Evolutionary conservation across 2,113 vertebrate genomes (phyloP), one percentile per base, ranked within the genome.

Genomic region (Cyrtonyx montezumae): DNA sequence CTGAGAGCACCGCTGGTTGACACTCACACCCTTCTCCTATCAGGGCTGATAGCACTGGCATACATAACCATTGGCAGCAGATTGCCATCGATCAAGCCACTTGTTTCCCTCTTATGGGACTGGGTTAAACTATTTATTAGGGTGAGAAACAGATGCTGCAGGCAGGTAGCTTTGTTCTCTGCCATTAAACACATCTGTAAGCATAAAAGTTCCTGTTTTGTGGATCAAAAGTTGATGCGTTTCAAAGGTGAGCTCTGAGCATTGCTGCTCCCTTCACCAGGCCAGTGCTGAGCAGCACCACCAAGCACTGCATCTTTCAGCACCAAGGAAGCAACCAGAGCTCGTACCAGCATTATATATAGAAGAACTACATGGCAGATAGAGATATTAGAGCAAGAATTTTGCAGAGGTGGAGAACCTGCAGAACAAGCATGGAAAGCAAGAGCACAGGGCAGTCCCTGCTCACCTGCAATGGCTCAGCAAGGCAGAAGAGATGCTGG

Each of bases 51-150:
- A 34, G 26, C 11, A 4, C 1, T 10, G 14, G 23, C 15, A 53
- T 26, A 53, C 26, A 53, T 28, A 8, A 15, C 51, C 51, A 53
- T 53, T 17, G 26, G 51, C 49, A 9, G n/a, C 0, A 16, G 28
- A 2, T 9, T 5, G 1, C 23, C 18, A 6, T 1, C 2, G 19
- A 21, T 6, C 12, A 73, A 9, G 11, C 25, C 25, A 2, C 17
- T 73, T 4, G 1, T 18, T 53, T 51, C 42, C 14, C 25, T 10
- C 6, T 1, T 46, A 5, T 13, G 43, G 43, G 68, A 51, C 9
- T 5, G 7, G 36, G 71, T 62, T 59, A 36, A 26, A 48, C 19
- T n/a, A 36, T 26, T 58, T 13, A 19, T 9, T 20, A 53, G 84
- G 13, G 21, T 9, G 51, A 61, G 51, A 66, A 61, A 26, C 19